A percentile compares a stretch with the other conserved stretches of the same genome.
phyloP scores from a whole-genome alignment of 92 coral and sea anemone species.

The Paramuricea clavata region DNA sequence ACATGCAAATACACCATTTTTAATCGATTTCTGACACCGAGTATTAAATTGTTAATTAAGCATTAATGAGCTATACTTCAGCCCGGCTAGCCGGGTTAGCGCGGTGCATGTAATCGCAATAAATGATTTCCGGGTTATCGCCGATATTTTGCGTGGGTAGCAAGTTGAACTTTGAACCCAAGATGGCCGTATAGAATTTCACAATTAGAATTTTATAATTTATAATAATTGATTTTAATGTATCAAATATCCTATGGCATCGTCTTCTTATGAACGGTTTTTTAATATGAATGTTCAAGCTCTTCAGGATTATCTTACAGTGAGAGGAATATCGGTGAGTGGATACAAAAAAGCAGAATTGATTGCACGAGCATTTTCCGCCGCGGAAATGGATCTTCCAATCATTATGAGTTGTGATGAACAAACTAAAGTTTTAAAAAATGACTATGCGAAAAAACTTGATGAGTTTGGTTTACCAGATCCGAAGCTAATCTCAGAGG shows the following conservation, averaged over 20 bases:
- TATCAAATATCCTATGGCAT: neutral
- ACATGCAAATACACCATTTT: too few species aligned
- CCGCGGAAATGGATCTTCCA: conserved; percentile 15
- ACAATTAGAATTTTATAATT: neutral
- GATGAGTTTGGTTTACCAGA: conserved; percentile 12
- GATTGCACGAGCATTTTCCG: neutral
- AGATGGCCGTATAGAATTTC: conserved; percentile 10
- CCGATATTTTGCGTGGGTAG: conserved; percentile 19
- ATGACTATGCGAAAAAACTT: conserved; percentile 17
- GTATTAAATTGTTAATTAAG: too few species aligned
- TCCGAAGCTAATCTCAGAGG: conserved; percentile 8
- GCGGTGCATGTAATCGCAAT: too few species aligned
- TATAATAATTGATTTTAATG: neutral
- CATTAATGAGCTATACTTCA: too few species aligned
- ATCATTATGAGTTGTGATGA: conserved; percentile 19
- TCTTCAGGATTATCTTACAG: conserved; percentile 8
- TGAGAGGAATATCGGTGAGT: conserved; percentile 16
- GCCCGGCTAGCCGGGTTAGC: too few species aligned
- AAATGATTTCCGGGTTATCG: conserved; percentile 27
- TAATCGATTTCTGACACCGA: too few species aligned
- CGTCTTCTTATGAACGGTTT: conserved; percentile 12
- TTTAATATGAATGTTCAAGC: conserved; percentile 8
- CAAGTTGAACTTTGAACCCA: too few species aligned
- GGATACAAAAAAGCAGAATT: conserved; percentile 27
- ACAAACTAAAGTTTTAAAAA: conserved; percentile 2